These are phyloP conservation scores for Nesidiocoris tenuis DNA, from an alignment of 2,888 invertebrate species.

Conservation along the genomic window DNA sequence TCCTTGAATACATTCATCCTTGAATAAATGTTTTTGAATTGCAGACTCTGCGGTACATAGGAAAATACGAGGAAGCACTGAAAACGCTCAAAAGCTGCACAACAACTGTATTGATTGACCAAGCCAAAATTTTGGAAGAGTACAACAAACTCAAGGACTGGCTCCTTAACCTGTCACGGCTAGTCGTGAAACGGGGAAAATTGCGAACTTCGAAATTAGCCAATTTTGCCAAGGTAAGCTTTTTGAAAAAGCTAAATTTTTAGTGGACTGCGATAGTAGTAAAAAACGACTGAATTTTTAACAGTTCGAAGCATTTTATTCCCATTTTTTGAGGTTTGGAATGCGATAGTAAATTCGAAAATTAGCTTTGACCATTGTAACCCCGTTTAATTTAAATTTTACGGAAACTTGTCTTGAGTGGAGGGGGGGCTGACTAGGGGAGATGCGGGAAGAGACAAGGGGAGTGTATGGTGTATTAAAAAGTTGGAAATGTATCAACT, in stretches of 20 bases:
- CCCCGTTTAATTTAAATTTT: no score
- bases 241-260: no score
- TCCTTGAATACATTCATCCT: no score
- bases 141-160: constrained; percentile 65
- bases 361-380: no score
- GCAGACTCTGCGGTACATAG: constrained; percentile 76
- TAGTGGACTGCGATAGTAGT: not conserved
- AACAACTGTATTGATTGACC: constrained; percentile 70
- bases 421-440: no score
- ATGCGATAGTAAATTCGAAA: no score
- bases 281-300: not conserved
- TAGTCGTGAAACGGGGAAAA: constrained; percentile 68
- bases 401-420: no score
- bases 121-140: constrained; percentile 68
- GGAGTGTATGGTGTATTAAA: no score
- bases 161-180: constrained; percentile 64
- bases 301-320: not conserved
- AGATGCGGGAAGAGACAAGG: no score
- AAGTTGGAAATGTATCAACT: no score
- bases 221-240: constrained; percentile 64
- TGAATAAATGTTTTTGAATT: no score
- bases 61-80: constrained; percentile 70
- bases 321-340: no score
- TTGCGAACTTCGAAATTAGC: constrained; percentile 70
- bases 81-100: constrained; percentile 66